Evolutionary conservation across 2,888 invertebrate species (phyloP).

Genomic region (Eulithis prunata): DNA sequence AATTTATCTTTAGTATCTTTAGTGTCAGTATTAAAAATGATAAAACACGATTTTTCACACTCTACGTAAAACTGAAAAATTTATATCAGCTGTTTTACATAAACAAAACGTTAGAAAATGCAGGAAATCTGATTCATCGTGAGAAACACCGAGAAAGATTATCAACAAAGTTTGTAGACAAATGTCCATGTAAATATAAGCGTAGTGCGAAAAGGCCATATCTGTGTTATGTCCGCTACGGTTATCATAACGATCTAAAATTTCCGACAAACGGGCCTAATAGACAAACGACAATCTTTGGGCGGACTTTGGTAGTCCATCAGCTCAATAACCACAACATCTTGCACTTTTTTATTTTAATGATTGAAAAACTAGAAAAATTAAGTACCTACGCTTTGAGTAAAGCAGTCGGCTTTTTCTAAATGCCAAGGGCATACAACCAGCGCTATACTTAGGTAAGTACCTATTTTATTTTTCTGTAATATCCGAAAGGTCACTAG

Average conservation of each 20-base stretch:
- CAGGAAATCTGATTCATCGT: conserved; percentile 41
- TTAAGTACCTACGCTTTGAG: too few species aligned
- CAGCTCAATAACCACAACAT: too few species aligned
- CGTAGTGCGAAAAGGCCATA: background rate
- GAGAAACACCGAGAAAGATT: conserved; percentile 57
- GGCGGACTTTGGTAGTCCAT: too few species aligned
- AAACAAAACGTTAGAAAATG: conserved; percentile 35
- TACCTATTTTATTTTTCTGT: too few species aligned
- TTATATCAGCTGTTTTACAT: conserved; percentile 34
- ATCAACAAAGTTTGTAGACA: conserved; percentile 18
- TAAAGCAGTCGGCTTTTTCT: too few species aligned
- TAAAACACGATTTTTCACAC: conserved; percentile 19
- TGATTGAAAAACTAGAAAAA: too few species aligned
- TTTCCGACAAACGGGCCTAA: background rate
- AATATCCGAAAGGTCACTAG: too few species aligned
- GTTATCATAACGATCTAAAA: background rate
- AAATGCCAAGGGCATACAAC: too few species aligned
- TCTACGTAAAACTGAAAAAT: background rate
- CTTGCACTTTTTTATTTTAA: too few species aligned
- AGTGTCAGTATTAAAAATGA: background rate
- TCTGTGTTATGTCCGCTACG: background rate
- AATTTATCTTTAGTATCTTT: too few species aligned
- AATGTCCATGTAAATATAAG: background rate
- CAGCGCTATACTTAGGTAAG: too few species aligned
- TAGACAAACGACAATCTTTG: background rate